Conservation (phyloP, 2,888 invertebrate species). For the Dexiosoma caninum region DNA sequence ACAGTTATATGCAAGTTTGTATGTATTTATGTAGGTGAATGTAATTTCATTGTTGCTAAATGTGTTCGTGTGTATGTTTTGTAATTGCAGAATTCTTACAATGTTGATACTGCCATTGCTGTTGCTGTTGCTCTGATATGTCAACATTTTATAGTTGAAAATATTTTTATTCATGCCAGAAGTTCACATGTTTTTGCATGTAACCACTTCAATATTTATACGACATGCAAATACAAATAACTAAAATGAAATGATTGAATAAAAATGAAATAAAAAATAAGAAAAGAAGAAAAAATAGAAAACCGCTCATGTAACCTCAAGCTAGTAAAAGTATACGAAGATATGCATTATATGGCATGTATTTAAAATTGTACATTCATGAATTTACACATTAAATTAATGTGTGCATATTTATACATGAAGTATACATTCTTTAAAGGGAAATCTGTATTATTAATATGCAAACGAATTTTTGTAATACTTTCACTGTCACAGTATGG, state of each 20-base stretch:
- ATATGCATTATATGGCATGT: not conserved
- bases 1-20: no score
- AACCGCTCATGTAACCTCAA: not conserved
- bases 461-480: no score
- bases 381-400: no score
- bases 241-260: conserved; percentile 55
- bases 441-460: no score
- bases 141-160: conserved; percentile 60
- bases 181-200: conserved; percentile 55
- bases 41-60: conserved; percentile 17
- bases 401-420: no score
- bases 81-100: conserved; percentile 4
- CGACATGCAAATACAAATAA: conserved; percentile 42
- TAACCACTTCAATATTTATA: conserved; percentile 53
- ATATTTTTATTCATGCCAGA: conserved; percentile 56
- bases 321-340: not conserved
- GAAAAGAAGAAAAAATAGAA: not conserved
- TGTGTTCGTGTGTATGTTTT: not conserved
- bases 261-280: conserved; percentile 21
- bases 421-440: no score
- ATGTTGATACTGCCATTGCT: conserved; percentile 19
- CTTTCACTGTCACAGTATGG: no score
- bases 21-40: not conserved
- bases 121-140: conserved; percentile 47
- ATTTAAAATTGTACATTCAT: not conserved